Percentiles rank a stretch among this genome's conserved stretches.
phyloP scores from a whole-genome alignment of 1,140 invertebrate genomes.

The Chironomus tepperi region DNA sequence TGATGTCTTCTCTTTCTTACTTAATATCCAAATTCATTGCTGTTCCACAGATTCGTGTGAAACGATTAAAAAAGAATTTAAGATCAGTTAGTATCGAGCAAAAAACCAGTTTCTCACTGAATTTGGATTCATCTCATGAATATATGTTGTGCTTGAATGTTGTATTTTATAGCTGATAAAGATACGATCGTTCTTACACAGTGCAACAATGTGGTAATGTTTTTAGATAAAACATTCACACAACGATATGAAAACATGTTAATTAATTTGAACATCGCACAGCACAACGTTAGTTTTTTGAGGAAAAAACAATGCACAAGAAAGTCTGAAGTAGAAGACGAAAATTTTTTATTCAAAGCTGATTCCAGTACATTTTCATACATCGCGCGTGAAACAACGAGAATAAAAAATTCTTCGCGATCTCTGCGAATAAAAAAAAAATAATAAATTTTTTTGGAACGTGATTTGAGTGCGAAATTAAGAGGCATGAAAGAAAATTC shows the following conservation, averaged over 20 bases:
- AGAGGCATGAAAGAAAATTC: not conserved
- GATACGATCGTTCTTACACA: no score
- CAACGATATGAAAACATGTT: not conserved
- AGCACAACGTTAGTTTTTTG: no score
- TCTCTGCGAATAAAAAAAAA: not conserved
- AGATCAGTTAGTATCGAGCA: no score
- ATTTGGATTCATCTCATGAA: no score
- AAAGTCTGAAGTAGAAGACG: not conserved
- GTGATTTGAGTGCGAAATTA: not conserved
- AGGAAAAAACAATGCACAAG: not conserved
- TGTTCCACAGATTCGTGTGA: no score
- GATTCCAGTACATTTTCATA: constrained; percentile 5
- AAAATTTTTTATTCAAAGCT: not conserved
- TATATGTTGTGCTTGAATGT: no score
- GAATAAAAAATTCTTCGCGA: not conserved
- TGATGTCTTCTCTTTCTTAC: no score
- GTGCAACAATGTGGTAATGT: not conserved
- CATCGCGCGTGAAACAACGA: not conserved
- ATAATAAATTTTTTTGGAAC: not conserved
- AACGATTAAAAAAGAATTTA: no score
- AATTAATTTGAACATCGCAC: not conserved
- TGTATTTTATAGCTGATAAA: no score
- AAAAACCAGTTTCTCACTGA: no score
- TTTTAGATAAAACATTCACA: not conserved
- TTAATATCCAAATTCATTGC: no score